Evolutionary conservation across 1,140 invertebrate genomes (phyloP).

Genomic region (Samia ricini): DNA sequence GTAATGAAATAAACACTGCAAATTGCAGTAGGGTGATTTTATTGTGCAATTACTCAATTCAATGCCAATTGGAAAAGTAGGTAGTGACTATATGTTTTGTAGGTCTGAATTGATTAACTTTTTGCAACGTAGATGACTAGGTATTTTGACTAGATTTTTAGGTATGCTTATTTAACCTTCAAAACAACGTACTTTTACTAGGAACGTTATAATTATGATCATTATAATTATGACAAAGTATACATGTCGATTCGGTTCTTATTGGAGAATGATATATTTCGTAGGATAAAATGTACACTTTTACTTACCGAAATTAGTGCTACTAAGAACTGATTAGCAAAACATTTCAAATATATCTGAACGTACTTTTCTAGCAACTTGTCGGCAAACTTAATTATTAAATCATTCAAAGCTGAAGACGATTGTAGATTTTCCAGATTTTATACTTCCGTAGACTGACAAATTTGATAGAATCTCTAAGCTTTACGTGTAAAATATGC

Average conservation of each 20-base stretch:
- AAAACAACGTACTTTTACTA: neutral
- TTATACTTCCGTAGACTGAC: too few species aligned
- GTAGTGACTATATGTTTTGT: constrained; percentile 12
- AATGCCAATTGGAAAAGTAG: constrained; percentile 63
- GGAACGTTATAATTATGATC: neutral
- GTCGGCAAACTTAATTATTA: too few species aligned
- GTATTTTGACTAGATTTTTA: neutral
- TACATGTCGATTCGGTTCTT: neutral
- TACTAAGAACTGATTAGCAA: too few species aligned
- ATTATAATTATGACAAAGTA: neutral
- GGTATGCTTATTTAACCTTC: neutral
- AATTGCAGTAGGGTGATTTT: constrained; percentile 51
- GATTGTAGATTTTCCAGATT: too few species aligned
- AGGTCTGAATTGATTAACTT: neutral
- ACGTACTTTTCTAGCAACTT: too few species aligned
- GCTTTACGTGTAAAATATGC: too few species aligned
- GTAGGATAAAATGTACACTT: too few species aligned
- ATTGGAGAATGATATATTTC: too few species aligned
- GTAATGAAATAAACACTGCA: constrained; percentile 50
- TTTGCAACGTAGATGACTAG: constrained; percentile 1
- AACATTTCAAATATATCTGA: too few species aligned
- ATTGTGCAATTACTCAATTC: constrained; percentile 70
- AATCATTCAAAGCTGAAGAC: too few species aligned
- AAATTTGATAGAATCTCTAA: too few species aligned
- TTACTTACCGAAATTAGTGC: too few species aligned